phyloP scores from a whole-genome alignment of 2,797 vertebrate genomes.

The Valencia hispanica region DNA sequence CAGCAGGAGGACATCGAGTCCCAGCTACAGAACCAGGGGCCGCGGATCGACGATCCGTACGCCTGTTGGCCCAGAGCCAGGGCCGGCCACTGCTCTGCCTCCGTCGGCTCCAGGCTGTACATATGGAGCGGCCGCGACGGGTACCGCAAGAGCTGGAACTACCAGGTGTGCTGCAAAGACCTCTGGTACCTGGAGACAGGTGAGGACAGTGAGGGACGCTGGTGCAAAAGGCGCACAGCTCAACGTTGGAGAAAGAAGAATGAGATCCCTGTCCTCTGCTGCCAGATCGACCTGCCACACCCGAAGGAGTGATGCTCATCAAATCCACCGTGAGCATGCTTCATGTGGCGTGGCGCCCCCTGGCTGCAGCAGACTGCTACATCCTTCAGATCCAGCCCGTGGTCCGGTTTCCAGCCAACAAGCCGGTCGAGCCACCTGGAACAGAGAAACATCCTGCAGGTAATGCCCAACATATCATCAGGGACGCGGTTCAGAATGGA shows the following conservation, averaged over 20 bases:
- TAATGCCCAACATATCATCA: background rate
- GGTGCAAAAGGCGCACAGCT: background rate
- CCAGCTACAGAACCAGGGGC: constrained; percentile 53
- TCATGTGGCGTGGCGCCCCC: constrained; percentile 95
- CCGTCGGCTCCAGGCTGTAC: constrained; percentile 90
- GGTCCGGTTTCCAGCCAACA: constrained; percentile 43
- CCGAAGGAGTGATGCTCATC: constrained; percentile 90
- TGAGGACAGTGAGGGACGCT: constrained; percentile 64
- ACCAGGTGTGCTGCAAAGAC: constrained; percentile 98
- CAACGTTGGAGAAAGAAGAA: background rate
- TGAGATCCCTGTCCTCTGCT: background rate
- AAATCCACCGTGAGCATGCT: constrained; percentile 94
- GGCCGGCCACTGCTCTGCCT: constrained; percentile 91
- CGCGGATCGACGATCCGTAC: constrained; percentile 81
- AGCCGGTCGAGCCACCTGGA: background rate
- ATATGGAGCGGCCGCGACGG: constrained; percentile 98
- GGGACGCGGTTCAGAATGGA: too few relatives aligned
- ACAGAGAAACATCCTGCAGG: constrained; percentile 27
- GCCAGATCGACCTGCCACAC: constrained; percentile 87
- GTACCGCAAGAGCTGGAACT: constrained; percentile 92
- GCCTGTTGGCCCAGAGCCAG: constrained; percentile 86
- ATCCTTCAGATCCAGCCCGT: constrained; percentile 90
- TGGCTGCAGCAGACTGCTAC: constrained; percentile 92
- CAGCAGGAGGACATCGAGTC: constrained; percentile 71
- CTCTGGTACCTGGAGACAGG: constrained; percentile 98